Base-by-base conservation (phyloP, 1,140 invertebrate species). In the Kradibia gibbosae region DNA sequence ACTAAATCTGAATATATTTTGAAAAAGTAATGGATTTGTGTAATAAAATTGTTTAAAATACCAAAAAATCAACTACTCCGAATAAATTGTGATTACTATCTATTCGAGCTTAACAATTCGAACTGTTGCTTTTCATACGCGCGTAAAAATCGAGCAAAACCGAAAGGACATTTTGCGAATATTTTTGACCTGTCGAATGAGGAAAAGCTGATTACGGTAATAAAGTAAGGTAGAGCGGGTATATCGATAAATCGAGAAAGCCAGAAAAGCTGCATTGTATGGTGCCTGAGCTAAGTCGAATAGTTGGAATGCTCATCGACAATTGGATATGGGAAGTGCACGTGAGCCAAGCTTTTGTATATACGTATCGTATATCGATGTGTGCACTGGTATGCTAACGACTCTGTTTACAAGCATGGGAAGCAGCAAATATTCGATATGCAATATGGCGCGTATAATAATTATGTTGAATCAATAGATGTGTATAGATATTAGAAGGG, bases 391-490 rank as follows among this genome's bases (percentile, higher is more conserved):
- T 13, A 60, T 25, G 22, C 34, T 8, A 48, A 10, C 39, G 11
- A 22, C 28, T 73, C 50, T 75, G 34, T 76, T 70, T 55, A 70
- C 72, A 45, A 34, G 76, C 25, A 28, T 65, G 72, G n/a, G 10
- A 45, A 42, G 60, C 48, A 75, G n/a, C 53, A 50, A 48, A 80
- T 73, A 80, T 10, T 65, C 55, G 4, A 39, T n/a, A n/a, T 39
- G 65, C 48, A 22, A 74, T 74, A 74, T 74, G 71, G 28, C 39
- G 28, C 62, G 31, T 73, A 73, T 80, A 75, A 72, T 50, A 34
- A 82, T 82, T 77, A 72, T 82, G 74, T 34, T 36, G 62, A 71
- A 71, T 82, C 80, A 77, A 77, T 72, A 62, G 80, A 45, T 42
- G 20, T 31, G 0, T 28, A 48, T 25, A 22, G 31, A 22, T 45